Evolutionary conservation across 2,113 vertebrate species (phyloP), one percentile per base, ranked within the genome.

Genomic region (Micronycteris hirsuta): DNA sequence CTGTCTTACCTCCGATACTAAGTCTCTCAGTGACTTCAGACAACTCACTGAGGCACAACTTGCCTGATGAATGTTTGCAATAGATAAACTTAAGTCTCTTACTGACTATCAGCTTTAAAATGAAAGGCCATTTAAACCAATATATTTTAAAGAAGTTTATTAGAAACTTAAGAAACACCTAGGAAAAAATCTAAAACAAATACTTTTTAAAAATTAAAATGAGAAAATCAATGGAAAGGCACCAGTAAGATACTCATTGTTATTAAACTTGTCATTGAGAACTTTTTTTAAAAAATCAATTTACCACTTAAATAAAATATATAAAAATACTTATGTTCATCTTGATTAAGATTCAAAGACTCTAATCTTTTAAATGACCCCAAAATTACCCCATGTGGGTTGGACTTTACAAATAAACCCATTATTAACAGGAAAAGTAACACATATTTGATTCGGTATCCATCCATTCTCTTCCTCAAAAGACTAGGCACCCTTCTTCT

Each of bases 241-340:
- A 94, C 20, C 22, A 93, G 26, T 77, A 86, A 94, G 45, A 58
- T 89, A 70, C 28, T 86, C 33, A 52, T 26, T 73, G 38, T 67
- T 76, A 82, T 11, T 91, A 93, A 77, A 43, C 28, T 43, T 80
- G 26, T 85, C 28, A 77, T 1, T 93, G 45, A 85, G n/a, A 77
- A 24, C 93, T 36, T 43, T 36, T 38, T 49, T 31, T 9, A 43
- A 83, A 87, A 95, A 63, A 58, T 33, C 15, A 78, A 73, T 54
- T 67, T 85, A 91, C 43, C 54, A 94, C 12, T 49, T 70, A 63
- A 52, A 11, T 4, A 63, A 28, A 92, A 73, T 41, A 38, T 36
- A 11, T 36, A 89, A 96, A 86, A 58, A 92, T 83, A 89, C 43
- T 76, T 93, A 95, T 56, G 10, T 36, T 93, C 54, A 74, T 74